Percentiles rank a stretch among this genome's conserved stretches.
Conservation (phyloP, 2,888 invertebrate species). For the Chloroclysta siterata region DNA sequence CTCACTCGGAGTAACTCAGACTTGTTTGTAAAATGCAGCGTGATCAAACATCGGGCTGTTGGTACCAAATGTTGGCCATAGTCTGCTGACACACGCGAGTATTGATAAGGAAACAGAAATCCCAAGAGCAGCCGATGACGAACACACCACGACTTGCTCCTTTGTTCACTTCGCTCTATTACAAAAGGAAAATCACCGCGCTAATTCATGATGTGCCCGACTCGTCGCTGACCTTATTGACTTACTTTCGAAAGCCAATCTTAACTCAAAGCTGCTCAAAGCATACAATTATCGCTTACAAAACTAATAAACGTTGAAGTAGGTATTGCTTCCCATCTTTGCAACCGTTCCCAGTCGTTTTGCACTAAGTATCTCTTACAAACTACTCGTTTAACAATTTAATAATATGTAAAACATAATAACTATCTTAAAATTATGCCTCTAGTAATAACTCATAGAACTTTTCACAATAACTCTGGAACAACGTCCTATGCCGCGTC, state of each 20-base stretch:
- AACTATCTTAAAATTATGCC: slow-evolving; percentile 77
- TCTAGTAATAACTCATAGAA: slow-evolving; percentile 64
- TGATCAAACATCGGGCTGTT: slow-evolving; percentile 61
- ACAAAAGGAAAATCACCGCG: slow-evolving; percentile 42
- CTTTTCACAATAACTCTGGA: slow-evolving; percentile 59
- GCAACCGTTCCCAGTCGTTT: slow-evolving; percentile 83
- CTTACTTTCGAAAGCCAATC: slow-evolving; percentile 43
- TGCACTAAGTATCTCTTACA: slow-evolving; percentile 79
- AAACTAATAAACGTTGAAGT: slow-evolving; percentile 53
- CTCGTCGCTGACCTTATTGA: slow-evolving; percentile 38
- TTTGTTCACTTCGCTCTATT: slow-evolving; percentile 40
- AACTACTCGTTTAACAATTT: slow-evolving; percentile 74
- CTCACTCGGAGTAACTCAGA: slow-evolving; percentile 63
- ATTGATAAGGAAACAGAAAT: slow-evolving; percentile 59
- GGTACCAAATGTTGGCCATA: slow-evolving; percentile 59
- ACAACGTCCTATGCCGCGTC: slow-evolving; percentile 54
- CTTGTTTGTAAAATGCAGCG: slow-evolving; percentile 70
- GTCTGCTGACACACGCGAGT: slow-evolving; percentile 56
- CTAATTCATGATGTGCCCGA: slow-evolving; percentile 43
- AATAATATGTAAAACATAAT: slow-evolving; percentile 75
- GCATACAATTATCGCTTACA: slow-evolving; percentile 38
- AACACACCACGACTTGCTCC: slow-evolving; percentile 49
- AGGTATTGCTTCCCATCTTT: slow-evolving; percentile 49
- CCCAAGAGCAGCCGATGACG: slow-evolving; percentile 50
- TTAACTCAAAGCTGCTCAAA: slow-evolving; percentile 51